Percentiles rank a stretch among this genome's conserved stretches.
Evolutionary conservation across 2,888 invertebrate genomes (phyloP).

Genomic region (Lasioglossum vierecki): DNA sequence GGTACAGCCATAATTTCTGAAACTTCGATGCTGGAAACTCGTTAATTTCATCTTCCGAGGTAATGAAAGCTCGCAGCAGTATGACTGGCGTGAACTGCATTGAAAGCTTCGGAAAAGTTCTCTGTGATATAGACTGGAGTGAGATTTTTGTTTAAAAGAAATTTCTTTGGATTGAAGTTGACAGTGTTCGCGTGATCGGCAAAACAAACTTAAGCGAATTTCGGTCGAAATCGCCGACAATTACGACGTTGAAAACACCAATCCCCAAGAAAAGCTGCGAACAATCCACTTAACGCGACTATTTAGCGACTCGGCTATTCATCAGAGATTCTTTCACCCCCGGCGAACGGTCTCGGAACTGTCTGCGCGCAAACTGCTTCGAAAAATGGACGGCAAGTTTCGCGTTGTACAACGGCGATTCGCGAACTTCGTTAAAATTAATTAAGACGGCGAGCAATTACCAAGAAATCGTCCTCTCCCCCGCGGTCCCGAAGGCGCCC

Average conservation of each 20-base stretch:
- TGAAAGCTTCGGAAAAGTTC: background rate
- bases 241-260: background rate
- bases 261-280: background rate
- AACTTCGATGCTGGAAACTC: background rate
- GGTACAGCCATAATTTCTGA: background rate
- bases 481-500: background rate
- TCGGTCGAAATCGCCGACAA: too few relatives aligned
- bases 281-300: background rate
- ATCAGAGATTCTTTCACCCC: constrained; percentile 8
- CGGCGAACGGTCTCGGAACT: background rate
- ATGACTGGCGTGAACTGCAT: background rate
- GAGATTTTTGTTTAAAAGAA: background rate
- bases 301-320: background rate
- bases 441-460: constrained; percentile 34
- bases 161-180: background rate
- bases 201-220: background rate
- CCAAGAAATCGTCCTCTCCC: constrained; percentile 11
- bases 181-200: background rate
- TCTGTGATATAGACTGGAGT: background rate
- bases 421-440: constrained; percentile 24
- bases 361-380: background rate
- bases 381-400: constrained; percentile 13
- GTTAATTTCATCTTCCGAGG: background rate
- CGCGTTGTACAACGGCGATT: background rate
- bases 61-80: background rate